phyloP scores from a whole-genome alignment of 2,888 invertebrate species.

The Pyrrhia umbra region DNA sequence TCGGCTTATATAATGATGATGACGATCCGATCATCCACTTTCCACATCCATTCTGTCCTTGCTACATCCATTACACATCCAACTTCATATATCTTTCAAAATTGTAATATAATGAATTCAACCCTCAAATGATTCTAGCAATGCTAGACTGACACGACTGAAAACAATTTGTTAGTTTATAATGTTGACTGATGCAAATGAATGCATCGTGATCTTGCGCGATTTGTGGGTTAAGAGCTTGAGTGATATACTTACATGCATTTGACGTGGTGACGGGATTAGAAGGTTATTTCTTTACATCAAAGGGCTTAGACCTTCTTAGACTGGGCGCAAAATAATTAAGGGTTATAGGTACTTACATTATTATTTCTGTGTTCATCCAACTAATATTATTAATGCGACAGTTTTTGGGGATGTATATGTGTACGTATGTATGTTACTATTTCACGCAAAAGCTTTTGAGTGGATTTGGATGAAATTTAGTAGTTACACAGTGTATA shows the following conservation, averaged over 20 bases:
- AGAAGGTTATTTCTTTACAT: background rate
- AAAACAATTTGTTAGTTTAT: slow-evolving; percentile 10
- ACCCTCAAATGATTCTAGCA: slow-evolving; percentile 17
- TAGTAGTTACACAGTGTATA: no score
- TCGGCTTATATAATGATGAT: no score
- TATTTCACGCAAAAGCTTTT: no score
- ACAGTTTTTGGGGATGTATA: no score
- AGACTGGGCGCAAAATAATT: background rate
- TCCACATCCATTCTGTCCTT: no score
- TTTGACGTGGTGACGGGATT: slow-evolving; percentile 4
- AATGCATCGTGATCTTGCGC: slow-evolving; percentile 9
- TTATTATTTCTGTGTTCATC: no score
- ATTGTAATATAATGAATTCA: slow-evolving; percentile 19
- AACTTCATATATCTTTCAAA: background rate
- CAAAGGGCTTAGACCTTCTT: background rate
- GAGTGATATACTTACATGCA: background rate
- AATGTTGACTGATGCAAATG: slow-evolving; percentile 12
- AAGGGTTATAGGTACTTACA: no score
- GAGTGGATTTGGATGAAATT: no score
- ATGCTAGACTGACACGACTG: background rate
- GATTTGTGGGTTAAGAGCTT: background rate
- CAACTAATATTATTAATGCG: no score
- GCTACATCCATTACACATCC: no score
- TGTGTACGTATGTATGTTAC: no score
- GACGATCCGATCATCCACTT: no score